A percentile compares a stretch with the other conserved stretches of the same genome.
Conservation (phyloP, 2,888 invertebrate genomes). For the Dioctria linearis region DNA sequence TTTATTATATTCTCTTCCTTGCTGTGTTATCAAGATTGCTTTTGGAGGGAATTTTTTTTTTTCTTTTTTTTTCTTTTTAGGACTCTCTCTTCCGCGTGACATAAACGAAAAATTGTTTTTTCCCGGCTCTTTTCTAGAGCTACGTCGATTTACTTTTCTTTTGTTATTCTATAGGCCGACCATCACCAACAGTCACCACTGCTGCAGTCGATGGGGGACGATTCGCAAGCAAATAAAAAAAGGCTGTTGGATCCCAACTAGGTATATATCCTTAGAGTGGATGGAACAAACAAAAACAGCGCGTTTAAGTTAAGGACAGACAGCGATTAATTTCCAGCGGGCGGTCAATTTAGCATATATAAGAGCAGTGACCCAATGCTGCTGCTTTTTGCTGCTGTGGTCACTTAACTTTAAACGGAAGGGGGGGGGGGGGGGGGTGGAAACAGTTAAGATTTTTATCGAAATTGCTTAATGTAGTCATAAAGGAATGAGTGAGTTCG, state of each 20-base stretch:
- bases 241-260: no score
- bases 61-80: background rate
- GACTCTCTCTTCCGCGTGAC: constrained; percentile 27
- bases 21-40: constrained; percentile 24
- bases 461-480: constrained; percentile 30
- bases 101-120: constrained; percentile 54
- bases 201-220: background rate
- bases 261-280: background rate
- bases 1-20: background rate
- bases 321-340: constrained; percentile 64
- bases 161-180: background rate
- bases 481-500: background rate
- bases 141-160: background rate
- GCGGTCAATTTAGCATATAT: constrained; percentile 66
- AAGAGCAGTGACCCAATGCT: background rate
- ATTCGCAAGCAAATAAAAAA: background rate
- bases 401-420: constrained; percentile 45
- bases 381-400: constrained; percentile 12
- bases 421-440: background rate
- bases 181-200: background rate
- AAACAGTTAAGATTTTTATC: constrained; percentile 49
- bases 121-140: constrained; percentile 1
- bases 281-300: constrained; percentile 13
- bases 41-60: background rate
- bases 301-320: constrained; percentile 20